Evolutionary conservation across 2,888 invertebrate species (phyloP).

Genomic region (Dioctria rufipes): DNA sequence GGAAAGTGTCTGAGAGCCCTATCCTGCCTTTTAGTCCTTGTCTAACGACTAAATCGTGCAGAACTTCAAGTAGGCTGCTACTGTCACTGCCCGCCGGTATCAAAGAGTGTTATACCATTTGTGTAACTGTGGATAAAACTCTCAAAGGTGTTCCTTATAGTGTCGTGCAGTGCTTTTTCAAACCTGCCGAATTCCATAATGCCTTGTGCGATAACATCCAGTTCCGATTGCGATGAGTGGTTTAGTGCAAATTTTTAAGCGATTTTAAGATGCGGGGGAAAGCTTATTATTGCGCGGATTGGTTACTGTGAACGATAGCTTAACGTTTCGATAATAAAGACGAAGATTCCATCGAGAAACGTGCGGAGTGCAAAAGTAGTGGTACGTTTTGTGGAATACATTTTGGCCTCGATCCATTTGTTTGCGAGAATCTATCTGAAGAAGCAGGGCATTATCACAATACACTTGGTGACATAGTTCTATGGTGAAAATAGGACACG

Average conservation of each 20-base stretch:
- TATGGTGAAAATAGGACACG: slow-evolving; percentile 16
- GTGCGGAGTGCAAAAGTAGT: slow-evolving; percentile 16
- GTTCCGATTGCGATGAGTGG: neutral
- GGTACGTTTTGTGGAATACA: slow-evolving; percentile 7
- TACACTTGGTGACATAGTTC: slow-evolving; percentile 21
- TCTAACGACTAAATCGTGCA: slow-evolving; percentile 41
- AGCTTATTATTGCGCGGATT: slow-evolving; percentile 7
- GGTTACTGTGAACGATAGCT: slow-evolving; percentile 21
- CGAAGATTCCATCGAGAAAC: neutral
- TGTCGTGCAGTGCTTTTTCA: slow-evolving; percentile 31
- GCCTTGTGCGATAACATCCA: neutral
- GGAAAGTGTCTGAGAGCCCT: slow-evolving; percentile 38
- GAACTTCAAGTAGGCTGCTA: slow-evolving; percentile 10
- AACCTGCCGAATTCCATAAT: slow-evolving; percentile 12
- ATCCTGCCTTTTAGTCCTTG: slow-evolving; percentile 50
- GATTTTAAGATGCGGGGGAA: slow-evolving; percentile 14
- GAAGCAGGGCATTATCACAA: neutral
- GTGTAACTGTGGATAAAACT: slow-evolving; percentile 3
- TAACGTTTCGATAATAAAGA: slow-evolving; percentile 7
- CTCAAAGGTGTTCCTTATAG: slow-evolving; percentile 1
- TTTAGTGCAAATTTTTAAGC: slow-evolving; percentile 17
- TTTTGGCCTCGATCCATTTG: neutral
- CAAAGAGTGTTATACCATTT: slow-evolving; percentile 3
- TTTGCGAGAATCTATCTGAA: neutral
- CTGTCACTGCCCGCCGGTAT: neutral